Percentiles rank a stretch among this genome's conserved stretches.
Conservation (phyloP, 2,797 vertebrate species). For the Onychomys arenicola region DNA sequence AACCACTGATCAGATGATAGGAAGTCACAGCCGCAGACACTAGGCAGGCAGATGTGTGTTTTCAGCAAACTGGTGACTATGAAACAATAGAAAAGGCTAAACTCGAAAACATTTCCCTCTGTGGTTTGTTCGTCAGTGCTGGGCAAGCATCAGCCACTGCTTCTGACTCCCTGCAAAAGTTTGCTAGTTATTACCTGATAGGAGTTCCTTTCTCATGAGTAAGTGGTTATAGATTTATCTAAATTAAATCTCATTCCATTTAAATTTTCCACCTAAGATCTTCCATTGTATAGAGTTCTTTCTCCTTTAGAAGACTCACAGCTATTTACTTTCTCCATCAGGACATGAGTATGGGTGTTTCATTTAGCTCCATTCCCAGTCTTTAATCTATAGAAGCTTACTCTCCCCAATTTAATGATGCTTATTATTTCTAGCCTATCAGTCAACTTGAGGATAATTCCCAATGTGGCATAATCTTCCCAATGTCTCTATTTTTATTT, state of each 20-base stretch:
- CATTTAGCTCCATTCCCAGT: constrained; percentile 23
- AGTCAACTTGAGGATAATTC: constrained; percentile 60
- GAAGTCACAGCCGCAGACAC: not conserved
- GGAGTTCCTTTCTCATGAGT: constrained; percentile 78
- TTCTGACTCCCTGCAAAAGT: not conserved
- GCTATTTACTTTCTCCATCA: constrained; percentile 82
- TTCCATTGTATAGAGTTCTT: constrained; percentile 80
- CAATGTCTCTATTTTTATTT: constrained; percentile 66
- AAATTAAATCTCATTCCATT: constrained; percentile 84
- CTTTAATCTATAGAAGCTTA: constrained; percentile 20
- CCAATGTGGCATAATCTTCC: constrained; percentile 61
- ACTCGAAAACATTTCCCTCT: constrained; percentile 10
- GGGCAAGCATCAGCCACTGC: constrained; percentile 27
- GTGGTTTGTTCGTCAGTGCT: constrained; percentile 13
- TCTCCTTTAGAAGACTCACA: constrained; percentile 77
- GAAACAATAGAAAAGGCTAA: constrained; percentile 35
- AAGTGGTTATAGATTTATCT: constrained; percentile 84
- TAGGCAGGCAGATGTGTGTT: not conserved
- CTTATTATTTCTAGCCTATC: constrained; percentile 67
- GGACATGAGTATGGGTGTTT: constrained; percentile 65
- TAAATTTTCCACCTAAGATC: constrained; percentile 82
- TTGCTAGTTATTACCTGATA: constrained; percentile 81
- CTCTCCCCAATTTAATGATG: constrained; percentile 59
- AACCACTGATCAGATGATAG: constrained; percentile 8
- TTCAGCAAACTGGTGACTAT: constrained; percentile 16